A percentile compares a stretch with the other conserved stretches of the same genome.
Conservation (phyloP, 1,140 invertebrate species). For the Paraescarpia echinospica region DNA sequence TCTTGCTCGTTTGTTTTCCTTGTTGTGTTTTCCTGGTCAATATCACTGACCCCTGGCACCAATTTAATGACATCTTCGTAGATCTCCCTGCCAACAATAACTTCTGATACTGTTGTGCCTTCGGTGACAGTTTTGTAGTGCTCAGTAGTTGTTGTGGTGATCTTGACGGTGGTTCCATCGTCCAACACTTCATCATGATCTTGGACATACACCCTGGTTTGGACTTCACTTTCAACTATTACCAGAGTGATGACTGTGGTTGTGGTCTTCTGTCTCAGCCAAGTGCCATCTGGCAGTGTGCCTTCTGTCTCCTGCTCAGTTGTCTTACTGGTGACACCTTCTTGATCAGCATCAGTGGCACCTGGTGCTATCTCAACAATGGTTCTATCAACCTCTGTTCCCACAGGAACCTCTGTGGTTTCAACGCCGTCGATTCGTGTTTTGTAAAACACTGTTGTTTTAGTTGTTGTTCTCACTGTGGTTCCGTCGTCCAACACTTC, state of each 20-base stretch:
- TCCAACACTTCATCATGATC: conserved; percentile 21
- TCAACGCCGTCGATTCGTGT: too few species aligned
- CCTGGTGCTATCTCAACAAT: too few species aligned
- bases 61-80: background rate
- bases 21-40: background rate
- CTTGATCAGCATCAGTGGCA: too few species aligned
- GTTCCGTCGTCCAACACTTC: conserved; percentile 2
- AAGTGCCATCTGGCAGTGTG: too few species aligned
- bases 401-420: too few species aligned
- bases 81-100: background rate
- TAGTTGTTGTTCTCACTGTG: conserved; percentile 2
- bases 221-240: background rate
- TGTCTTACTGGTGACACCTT: too few species aligned
- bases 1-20: conserved; percentile 11
- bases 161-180: conserved; percentile 22
- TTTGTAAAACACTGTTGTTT: too few species aligned
- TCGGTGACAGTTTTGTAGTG: conserved; percentile 28
- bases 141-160: conserved; percentile 2
- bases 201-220: conserved; percentile 19
- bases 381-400: too few species aligned
- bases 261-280: too few species aligned
- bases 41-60: background rate
- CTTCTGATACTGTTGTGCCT: background rate
- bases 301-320: too few species aligned
- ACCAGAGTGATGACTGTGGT: background rate